phyloP scores from a whole-genome alignment of 1,140 invertebrate genomes.

The Copidosoma floridanum region DNA sequence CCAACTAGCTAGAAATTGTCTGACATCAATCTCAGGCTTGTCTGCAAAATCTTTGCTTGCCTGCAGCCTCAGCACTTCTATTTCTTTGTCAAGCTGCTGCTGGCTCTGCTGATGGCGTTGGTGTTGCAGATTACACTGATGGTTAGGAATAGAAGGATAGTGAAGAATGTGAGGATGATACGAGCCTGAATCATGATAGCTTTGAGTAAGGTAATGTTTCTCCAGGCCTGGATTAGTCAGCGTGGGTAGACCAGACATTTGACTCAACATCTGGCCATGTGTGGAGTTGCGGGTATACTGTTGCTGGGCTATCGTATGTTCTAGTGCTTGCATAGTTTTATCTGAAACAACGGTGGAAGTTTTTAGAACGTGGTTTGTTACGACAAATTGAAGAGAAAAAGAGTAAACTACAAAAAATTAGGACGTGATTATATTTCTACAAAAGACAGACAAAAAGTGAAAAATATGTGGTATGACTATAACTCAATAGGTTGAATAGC shows the following conservation, averaged over 20 bases:
- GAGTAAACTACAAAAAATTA: too few species aligned
- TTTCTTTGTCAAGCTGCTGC: conserved; percentile 21
- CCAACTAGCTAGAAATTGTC: conserved; percentile 55
- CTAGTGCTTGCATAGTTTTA: conserved; percentile 22
- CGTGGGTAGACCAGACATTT: not conserved
- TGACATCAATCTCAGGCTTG: conserved; percentile 52
- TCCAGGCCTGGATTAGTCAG: conserved; percentile 6
- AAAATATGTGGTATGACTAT: too few species aligned
- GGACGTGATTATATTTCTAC: too few species aligned
- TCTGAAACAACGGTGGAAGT: too few species aligned
- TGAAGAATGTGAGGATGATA: too few species aligned
- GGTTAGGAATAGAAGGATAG: too few species aligned
- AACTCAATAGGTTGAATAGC: too few species aligned
- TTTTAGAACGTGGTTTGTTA: too few species aligned
- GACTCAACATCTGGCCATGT: too few species aligned
- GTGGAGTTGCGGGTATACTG: too few species aligned
- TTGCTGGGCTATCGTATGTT: conserved; percentile 4
- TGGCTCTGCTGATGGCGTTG: conserved; percentile 22
- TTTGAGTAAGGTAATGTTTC: conserved; percentile 3
- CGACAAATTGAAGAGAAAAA: too few species aligned
- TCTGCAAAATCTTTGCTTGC: conserved; percentile 48
- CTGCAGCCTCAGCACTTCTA: conserved; percentile 15
- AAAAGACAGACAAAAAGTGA: too few species aligned
- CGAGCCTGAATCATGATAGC: not conserved
- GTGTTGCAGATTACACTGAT: not conserved